phyloP scores from a whole-genome alignment of 2,797 vertebrate genomes.

The Myotis planiceps region DNA sequence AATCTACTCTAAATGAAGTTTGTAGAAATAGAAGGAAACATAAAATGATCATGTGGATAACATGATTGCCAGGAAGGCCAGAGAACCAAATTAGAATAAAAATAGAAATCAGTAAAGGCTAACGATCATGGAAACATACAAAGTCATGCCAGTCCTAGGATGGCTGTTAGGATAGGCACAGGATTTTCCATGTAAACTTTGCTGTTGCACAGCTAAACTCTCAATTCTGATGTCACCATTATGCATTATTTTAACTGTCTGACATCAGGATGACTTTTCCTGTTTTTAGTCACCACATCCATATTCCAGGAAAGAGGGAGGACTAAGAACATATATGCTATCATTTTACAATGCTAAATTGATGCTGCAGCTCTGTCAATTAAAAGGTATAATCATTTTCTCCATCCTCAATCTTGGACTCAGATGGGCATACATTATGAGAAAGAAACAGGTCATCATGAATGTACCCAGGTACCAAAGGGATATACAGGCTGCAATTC shows the following conservation, averaged over 20 bases:
- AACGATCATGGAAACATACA: not conserved
- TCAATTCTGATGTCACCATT: not conserved
- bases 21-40: not conserved
- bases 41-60: not conserved
- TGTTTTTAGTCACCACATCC: not conserved
- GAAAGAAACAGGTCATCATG: not conserved
- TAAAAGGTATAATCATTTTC: not conserved
- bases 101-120: not conserved
- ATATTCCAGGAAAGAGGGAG: not conserved
- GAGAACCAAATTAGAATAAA: not conserved
- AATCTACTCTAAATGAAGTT: not conserved
- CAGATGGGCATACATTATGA: not conserved
- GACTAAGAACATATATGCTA: not conserved
- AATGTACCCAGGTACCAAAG: not conserved
- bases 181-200: not conserved
- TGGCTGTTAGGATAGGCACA: fast-evolving
- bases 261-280: not conserved
- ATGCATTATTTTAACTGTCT: not conserved
- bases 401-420: not conserved
- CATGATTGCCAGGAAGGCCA: not conserved
- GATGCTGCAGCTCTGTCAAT: not conserved
- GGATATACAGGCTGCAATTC: not conserved
- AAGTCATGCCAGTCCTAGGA: not conserved
- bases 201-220: not conserved
- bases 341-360: not conserved